These are phyloP conservation scores for Phyto melanocephala DNA, from an alignment of 2,888 invertebrate species.

Conservation along the genomic window DNA sequence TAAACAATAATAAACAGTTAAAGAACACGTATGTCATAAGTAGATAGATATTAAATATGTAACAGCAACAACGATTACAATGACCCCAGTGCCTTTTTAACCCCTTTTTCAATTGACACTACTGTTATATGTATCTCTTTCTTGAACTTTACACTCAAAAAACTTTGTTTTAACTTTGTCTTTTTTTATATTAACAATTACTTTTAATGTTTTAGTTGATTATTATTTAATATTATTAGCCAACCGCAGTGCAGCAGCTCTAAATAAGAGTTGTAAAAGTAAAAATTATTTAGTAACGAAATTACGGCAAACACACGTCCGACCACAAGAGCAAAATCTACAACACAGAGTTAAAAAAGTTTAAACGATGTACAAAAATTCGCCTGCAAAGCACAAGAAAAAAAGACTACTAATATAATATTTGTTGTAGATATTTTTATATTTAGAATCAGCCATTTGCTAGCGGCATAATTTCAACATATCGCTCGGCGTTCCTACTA, in stretches of 20 bases:
- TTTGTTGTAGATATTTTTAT: constrained; percentile 37
- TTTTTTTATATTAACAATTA: constrained; percentile 19
- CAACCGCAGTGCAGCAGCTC: constrained; percentile 68
- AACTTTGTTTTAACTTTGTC: neutral
- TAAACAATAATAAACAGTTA: neutral
- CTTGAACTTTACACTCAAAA: constrained; percentile 17
- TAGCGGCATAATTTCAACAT: constrained; percentile 41
- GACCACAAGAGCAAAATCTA: constrained; percentile 67
- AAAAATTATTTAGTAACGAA: constrained; percentile 55
- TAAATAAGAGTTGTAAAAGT: constrained; percentile 44
- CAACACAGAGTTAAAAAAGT: constrained; percentile 61
- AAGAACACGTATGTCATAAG: too few species aligned
- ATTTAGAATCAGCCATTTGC: constrained; percentile 59
- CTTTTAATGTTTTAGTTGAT: constrained; percentile 48
- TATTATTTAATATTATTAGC: constrained; percentile 60
- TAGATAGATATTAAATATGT: too few species aligned
- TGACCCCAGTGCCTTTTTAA: constrained; percentile 25
- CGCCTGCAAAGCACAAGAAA: constrained; percentile 34
- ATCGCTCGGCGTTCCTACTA: neutral
- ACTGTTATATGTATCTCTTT: neutral
- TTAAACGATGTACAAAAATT: constrained; percentile 35
- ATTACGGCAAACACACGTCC: constrained; percentile 60
- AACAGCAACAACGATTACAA: too few species aligned
- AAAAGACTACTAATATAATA: neutral
- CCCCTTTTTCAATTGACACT: constrained; percentile 20